Base-by-base conservation (phyloP, 35 echinoderm and acorn worm species). In the Anneissia japonica region DNA sequence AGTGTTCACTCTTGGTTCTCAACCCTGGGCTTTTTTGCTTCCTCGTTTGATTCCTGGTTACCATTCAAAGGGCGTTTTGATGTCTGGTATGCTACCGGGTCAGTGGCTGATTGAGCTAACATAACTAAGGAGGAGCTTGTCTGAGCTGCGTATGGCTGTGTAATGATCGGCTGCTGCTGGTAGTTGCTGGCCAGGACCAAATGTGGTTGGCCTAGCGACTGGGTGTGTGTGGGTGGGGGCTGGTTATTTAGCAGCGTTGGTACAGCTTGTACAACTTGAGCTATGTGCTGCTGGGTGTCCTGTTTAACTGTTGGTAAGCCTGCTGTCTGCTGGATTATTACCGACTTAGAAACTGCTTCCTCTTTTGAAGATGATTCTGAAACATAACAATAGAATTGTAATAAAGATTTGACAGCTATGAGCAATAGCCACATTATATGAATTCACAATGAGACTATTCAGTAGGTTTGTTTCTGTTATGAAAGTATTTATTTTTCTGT, bases 51-150 rank as follows among this genome's bases (percentile, higher is more conserved):
- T 32, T 81, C 79, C 10, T 81, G 79, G 26, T 30, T 40, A 4
- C 79, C 79, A 30, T 81, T 81, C 4, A 81, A 39, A 30, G 79
- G 79, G 4, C 79, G 35, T 39, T 81, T 81, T 16, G 79, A 38
- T 16, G 79, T 7, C 36, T 64, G 51, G 9, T 64, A 23, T 45
- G 40, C 4, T 9, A 9, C 51, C 26, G 51, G 11, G 26, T 64
- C 51, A 2, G 51, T 64, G 26, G 51, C 51, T 64, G 51, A 64
- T 23, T 64, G 51, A 12, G 51, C 51, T 1, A 64, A 23, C 51
- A 64, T 64, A 6, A 40, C 79, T 30, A 81, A 81, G 2, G 79
- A 39, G 4, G 79, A 35, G 79, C 36, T 81, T 9, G 79, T 39
- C 36, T 36, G 35, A 28, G 79, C 35, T 36, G 79, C 30, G 37